Evolutionary conservation across 2,113 vertebrate genomes (phyloP).

Genomic region (Cyanoliseus patagonus): DNA sequence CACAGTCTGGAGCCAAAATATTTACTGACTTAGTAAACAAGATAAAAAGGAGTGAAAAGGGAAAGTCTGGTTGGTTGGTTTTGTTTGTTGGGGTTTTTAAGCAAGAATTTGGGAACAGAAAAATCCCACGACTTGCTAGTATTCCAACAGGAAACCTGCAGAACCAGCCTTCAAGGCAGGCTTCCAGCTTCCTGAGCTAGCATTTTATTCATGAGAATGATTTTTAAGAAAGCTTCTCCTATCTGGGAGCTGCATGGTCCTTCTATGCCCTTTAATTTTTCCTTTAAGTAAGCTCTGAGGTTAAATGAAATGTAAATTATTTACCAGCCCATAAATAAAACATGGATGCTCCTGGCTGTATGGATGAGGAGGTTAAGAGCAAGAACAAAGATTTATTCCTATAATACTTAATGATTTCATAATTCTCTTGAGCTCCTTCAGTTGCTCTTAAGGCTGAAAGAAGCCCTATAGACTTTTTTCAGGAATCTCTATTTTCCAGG

Average conservation of each 20-base stretch:
- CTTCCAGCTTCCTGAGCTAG: background rate
- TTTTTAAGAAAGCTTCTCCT: background rate
- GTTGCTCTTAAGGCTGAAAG: background rate
- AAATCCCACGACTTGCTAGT: background rate
- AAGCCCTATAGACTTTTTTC: background rate
- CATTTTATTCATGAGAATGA: background rate
- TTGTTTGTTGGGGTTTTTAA: background rate
- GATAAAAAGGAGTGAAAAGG: background rate
- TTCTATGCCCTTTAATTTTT: background rate
- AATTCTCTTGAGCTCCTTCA: slow-evolving; percentile 23
- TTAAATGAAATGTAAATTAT: background rate
- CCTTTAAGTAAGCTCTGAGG: background rate
- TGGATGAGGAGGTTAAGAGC: background rate
- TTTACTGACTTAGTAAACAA: background rate
- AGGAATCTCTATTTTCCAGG: slow-evolving; percentile 21
- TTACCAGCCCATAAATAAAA: slow-evolving; percentile 38
- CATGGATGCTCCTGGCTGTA: background rate
- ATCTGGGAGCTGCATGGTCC: background rate
- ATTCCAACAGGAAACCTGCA: background rate
- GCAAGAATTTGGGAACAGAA: background rate
- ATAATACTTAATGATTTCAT: background rate
- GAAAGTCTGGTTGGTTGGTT: background rate
- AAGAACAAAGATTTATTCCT: background rate
- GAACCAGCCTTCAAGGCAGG: background rate
- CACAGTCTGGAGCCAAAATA: background rate